Evolutionary conservation across 2,113 vertebrate species (phyloP).

Genomic region (Odocoileus virginianus): DNA sequence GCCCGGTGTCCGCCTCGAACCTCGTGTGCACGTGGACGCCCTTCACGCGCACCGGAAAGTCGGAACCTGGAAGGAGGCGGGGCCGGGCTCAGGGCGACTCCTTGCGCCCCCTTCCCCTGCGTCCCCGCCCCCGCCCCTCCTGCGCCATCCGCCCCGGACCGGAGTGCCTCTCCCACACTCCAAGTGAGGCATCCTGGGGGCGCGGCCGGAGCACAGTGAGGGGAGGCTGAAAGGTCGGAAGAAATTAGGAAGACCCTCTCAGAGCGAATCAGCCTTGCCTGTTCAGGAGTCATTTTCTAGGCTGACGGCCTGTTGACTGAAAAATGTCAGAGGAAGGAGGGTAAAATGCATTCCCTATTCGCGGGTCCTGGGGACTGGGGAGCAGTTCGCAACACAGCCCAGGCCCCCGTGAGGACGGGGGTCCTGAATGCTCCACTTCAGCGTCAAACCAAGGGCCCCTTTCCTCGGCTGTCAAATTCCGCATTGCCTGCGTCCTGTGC

Average conservation of each 20-base stretch:
- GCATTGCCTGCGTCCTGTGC: background rate
- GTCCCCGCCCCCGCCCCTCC: background rate
- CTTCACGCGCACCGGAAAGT: constrained; percentile 16
- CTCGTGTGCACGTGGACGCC: constrained; percentile 77
- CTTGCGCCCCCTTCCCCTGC: fast-evolving
- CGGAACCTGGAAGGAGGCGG: background rate
- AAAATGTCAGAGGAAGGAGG: background rate
- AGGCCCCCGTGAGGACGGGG: background rate
- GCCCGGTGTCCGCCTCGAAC: constrained; percentile 67
- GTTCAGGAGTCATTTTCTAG: background rate
- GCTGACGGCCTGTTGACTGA: background rate
- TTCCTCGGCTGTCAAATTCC: fast-evolving
- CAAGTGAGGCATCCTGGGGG: background rate
- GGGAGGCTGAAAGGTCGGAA: background rate
- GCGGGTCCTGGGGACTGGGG: background rate
- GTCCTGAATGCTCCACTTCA: background rate
- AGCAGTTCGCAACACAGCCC: too few species aligned
- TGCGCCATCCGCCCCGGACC: background rate
- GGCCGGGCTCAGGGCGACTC: background rate
- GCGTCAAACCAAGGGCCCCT: background rate
- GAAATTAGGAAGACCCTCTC: background rate
- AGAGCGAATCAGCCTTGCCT: background rate
- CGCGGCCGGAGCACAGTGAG: background rate
- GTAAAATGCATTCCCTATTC: fast-evolving
- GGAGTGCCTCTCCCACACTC: background rate